Percentiles rank a stretch among this genome's conserved stretches.
Evolutionary conservation across 2,888 invertebrate genomes (phyloP).

Genomic region (Coelopa pilipes): DNA sequence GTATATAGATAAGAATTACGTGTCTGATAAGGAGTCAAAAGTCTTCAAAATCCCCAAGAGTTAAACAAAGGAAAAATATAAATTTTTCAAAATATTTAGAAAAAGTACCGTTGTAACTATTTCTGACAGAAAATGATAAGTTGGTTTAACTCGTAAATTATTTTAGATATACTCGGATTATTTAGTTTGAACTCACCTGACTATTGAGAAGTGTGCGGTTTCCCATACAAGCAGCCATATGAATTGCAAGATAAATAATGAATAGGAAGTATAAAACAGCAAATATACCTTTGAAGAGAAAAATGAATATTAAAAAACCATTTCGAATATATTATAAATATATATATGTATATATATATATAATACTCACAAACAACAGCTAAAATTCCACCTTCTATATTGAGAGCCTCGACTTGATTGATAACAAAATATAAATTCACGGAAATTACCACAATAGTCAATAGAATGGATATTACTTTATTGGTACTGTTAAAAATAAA

Average conservation of each 20-base stretch:
- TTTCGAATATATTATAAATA: too few species aligned
- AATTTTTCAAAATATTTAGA: not conserved
- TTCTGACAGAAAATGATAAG: not conserved
- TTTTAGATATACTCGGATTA: constrained; percentile 7
- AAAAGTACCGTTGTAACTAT: too few species aligned
- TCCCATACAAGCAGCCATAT: constrained; percentile 77
- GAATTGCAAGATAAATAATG: constrained; percentile 79
- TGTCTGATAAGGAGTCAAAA: not conserved
- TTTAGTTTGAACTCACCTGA: constrained; percentile 63
- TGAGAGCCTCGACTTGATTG: constrained; percentile 69
- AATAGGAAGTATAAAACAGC: constrained; percentile 77
- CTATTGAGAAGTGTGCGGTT: constrained; percentile 69
- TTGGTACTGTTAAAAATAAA: constrained; percentile 70
- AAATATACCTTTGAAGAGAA: constrained; percentile 67
- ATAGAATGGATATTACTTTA: constrained; percentile 74
- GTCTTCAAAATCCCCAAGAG: too few species aligned
- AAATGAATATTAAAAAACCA: constrained; percentile 1
- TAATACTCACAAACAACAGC: constrained; percentile 64
- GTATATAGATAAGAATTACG: constrained; percentile 15
- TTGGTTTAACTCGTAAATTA: constrained; percentile 40
- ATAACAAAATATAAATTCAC: constrained; percentile 85
- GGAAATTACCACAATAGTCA: constrained; percentile 77
- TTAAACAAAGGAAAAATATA: not conserved
- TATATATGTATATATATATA: not conserved
- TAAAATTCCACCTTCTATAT: constrained; percentile 67